A percentile compares a stretch with the other conserved stretches of the same genome.
phyloP scores from a whole-genome alignment of 2,797 vertebrate species.

The Acipenser ruthenus region DNA sequence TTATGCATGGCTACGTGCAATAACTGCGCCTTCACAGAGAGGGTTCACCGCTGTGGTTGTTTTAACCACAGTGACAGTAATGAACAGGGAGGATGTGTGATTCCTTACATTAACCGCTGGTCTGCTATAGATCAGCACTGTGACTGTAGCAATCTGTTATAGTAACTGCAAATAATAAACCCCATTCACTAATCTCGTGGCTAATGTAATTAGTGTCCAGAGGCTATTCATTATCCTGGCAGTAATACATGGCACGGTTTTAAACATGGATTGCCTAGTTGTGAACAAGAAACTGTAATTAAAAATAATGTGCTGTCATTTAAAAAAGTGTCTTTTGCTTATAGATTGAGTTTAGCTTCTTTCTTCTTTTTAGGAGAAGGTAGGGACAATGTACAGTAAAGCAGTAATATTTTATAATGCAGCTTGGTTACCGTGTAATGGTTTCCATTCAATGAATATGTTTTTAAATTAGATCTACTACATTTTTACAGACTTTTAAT shows the following conservation, averaged over 20 bases:
- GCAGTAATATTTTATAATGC: too few species aligned
- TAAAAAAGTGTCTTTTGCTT: too few species aligned
- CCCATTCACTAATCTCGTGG: background rate
- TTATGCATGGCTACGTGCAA: constrained; percentile 11
- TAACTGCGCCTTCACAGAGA: background rate
- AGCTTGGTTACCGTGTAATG: too few species aligned
- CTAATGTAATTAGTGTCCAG: background rate
- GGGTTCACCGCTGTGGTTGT: constrained; percentile 13
- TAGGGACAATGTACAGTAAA: too few species aligned
- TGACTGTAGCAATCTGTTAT: constrained; percentile 17
- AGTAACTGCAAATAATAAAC: background rate
- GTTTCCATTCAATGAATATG: too few species aligned
- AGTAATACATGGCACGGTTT: constrained; percentile 24
- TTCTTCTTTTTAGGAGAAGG: too few species aligned
- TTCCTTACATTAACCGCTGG: background rate
- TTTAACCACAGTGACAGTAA: constrained; percentile 11
- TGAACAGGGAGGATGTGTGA: background rate
- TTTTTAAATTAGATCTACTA: too few species aligned
- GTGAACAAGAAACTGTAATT: too few species aligned
- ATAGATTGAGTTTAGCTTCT: too few species aligned
- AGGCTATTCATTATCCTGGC: background rate
- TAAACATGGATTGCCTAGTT: background rate
- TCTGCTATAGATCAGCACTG: background rate
- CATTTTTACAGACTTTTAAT: too few species aligned
- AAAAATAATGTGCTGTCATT: too few species aligned